These are phyloP conservation scores for Sander vitreus DNA, from an alignment of 2,113 vertebrate species.

Conservation along the genomic window DNA sequence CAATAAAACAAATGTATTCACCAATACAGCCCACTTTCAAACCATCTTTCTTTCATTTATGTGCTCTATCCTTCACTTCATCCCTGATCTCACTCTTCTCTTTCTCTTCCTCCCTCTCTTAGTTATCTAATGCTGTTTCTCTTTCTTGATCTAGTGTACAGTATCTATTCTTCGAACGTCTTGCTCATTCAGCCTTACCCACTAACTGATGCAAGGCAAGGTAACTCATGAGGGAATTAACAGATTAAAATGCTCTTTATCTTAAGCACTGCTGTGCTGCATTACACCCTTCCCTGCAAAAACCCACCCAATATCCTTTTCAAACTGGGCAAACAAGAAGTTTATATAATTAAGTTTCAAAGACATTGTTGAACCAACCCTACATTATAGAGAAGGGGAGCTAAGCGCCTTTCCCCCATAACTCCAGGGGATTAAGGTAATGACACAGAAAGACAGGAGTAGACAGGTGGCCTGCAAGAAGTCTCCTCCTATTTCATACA, in stretches of 20 bases:
- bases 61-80: constrained; percentile 5
- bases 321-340: constrained; percentile 48
- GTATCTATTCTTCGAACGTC: constrained; percentile 62
- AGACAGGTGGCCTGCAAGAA: constrained; percentile 68
- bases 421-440: constrained; percentile 75
- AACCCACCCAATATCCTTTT: constrained; percentile 20
- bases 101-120: constrained; percentile 22
- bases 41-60: constrained; percentile 35
- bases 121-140: constrained; percentile 59
- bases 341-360: constrained; percentile 74
- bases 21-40: constrained; percentile 19
- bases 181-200: constrained; percentile 31
- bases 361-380: constrained; percentile 58
- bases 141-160: constrained; percentile 57
- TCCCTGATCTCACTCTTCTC: constrained; percentile 4
- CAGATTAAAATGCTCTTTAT: constrained; percentile 64
- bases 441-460: constrained; percentile 68
- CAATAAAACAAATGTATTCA: constrained; percentile 59
- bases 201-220: constrained; percentile 68
- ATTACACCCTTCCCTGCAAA: constrained; percentile 16
- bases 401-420: constrained; percentile 54
- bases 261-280: constrained; percentile 42
- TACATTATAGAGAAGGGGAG: constrained; percentile 51
- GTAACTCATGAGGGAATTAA: constrained; percentile 66
- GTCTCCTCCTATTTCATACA: constrained; percentile 68